Conservation (phyloP, 1,140 invertebrate species). For the Orchestia grillus region DNA sequence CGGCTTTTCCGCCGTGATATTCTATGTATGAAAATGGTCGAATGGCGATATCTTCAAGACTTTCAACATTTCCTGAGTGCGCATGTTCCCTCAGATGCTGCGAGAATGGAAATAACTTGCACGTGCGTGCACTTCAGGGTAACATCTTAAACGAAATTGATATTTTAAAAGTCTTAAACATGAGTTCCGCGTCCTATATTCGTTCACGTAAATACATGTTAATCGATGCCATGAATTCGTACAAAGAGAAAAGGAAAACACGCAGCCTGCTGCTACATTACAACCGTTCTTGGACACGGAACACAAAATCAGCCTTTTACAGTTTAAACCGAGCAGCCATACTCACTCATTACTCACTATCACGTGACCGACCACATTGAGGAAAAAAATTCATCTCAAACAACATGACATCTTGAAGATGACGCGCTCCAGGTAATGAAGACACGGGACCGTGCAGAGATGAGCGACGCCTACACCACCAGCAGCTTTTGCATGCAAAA, state of each 20-base stretch:
- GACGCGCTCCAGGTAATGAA: not conserved
- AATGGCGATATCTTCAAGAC: not conserved
- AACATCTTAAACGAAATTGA: not conserved
- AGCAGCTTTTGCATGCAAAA: not conserved
- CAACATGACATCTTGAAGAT: not conserved
- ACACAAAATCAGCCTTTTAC: too few relatives aligned
- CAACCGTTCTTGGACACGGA: too few relatives aligned
- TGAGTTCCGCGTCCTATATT: not conserved
- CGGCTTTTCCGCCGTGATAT: not conserved
- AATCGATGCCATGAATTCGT: not conserved
- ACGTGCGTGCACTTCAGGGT: not conserved
- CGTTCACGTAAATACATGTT: not conserved
- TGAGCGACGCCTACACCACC: not conserved
- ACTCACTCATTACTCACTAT: not conserved
- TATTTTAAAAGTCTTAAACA: not conserved
- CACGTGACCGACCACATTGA: not conserved
- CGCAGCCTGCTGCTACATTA: not conserved
- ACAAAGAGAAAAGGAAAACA: not conserved
- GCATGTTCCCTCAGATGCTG: not conserved
- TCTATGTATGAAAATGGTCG: not conserved
- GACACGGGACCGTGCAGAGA: not conserved
- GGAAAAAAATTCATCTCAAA: not conserved
- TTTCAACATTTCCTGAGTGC: too few relatives aligned
- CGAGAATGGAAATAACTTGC: not conserved
- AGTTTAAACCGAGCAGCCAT: not conserved